Base-by-base conservation (phyloP, 2,888 invertebrate genomes). In the Drosophila flavopinicola region DNA sequence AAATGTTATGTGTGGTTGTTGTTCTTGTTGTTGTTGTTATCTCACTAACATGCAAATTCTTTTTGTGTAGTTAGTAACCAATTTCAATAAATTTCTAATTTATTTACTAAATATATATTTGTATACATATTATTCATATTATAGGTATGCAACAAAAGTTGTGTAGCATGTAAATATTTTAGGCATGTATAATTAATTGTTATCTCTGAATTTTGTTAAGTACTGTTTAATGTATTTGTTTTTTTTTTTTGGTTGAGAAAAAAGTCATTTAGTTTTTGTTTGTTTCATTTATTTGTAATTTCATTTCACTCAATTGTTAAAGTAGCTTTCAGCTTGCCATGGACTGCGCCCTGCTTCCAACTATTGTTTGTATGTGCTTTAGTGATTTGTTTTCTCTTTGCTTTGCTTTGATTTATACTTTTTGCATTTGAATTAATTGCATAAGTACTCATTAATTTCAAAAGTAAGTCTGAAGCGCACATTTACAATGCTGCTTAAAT, bases 401-500 rank as follows among this genome's bases (percentile, higher is more conserved):
- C n/a, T n/a, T n/a, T n/a, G n/a, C 9, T 51, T 51, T 41, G 39
- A 11, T 32, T 49, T 39, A 30, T 38, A 42, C 24, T 27, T 41
- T 42, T 58, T 59, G 42, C 33, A 9, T n/a, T 53, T 67, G 42
- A 48, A 30, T 69, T 44, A 45, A 44, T 49, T 13, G 44, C 52
- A 52, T 32, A 38, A 11, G 23, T 51, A 42, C 7, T 42, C 47
- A 24, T 83, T 65, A 51, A 64, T 67, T 66, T 64, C 56, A 76
- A 82, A 76, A 75, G 82, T 80, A 70, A 61, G 69, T 72, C 66
- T 82, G 73, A 71, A 75, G 80, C 78, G 77, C 80, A 78, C 88
- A 87, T 87, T 88, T 88, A 87, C 88, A 88, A 67, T 85, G 84
- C 77, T 75, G 73, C 75, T 76, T 70, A 68, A 84, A 67, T 73